Percentiles rank a stretch among this genome's conserved stretches.
These are phyloP conservation scores for Tenthredo livida DNA, from an alignment of 2,888 invertebrate species.

Conservation along the genomic window DNA sequence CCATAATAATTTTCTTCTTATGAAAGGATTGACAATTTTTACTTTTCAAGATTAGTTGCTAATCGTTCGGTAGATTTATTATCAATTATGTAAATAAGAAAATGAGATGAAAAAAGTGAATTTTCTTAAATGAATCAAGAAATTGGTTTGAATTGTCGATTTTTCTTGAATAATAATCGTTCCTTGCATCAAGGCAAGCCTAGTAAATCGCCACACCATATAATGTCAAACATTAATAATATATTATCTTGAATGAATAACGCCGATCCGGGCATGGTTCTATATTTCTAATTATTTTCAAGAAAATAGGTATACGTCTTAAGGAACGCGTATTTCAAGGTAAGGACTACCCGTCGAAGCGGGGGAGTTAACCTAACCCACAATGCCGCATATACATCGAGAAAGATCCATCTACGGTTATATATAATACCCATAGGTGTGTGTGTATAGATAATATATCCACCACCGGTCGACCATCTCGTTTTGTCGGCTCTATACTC, in stretches of 20 bases:
- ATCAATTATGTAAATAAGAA: background rate
- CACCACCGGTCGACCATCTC: slow-evolving; percentile 63
- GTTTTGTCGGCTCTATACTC: slow-evolving; percentile 73
- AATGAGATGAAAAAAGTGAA: background rate
- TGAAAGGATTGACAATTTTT: background rate
- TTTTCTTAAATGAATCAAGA: background rate
- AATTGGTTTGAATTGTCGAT: background rate
- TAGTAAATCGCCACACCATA: background rate
- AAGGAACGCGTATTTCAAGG: slow-evolving; percentile 44
- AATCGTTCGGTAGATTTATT: background rate
- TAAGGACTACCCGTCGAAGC: slow-evolving; percentile 51
- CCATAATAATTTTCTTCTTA: background rate
- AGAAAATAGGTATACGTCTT: background rate
- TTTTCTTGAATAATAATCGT: background rate
- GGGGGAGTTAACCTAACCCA: slow-evolving; percentile 46
- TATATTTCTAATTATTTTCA: slow-evolving; percentile 12
- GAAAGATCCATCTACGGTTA: background rate
- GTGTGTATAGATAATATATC: slow-evolving; percentile 41
- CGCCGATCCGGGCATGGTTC: background rate
- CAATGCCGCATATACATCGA: slow-evolving; percentile 6
- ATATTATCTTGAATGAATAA: background rate
- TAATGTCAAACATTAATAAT: background rate
- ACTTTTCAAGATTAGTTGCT: background rate
- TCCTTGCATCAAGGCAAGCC: background rate
- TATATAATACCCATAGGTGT: background rate